Conservation (phyloP, 30 jellyfish, hydroid and myxozoan species). For the Aurelia coerulea region DNA sequence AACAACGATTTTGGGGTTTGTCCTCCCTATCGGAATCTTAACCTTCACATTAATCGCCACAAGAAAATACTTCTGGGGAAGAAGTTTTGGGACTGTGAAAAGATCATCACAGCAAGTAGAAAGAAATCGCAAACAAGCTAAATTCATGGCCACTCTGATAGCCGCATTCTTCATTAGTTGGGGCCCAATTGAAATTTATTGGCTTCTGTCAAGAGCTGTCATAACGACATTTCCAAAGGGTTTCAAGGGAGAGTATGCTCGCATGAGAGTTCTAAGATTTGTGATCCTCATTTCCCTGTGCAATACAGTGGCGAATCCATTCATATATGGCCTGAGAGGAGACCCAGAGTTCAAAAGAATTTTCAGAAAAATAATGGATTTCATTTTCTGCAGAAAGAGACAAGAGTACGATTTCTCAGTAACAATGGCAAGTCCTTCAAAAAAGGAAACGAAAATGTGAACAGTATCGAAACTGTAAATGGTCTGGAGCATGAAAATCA, state of each 20-base stretch:
- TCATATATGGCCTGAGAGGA: conserved; percentile 11
- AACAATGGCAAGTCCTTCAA: too few relatives aligned
- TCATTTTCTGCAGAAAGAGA: conserved; percentile 3
- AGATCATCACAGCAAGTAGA: not conserved
- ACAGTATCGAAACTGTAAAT: too few relatives aligned
- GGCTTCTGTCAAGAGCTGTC: not conserved
- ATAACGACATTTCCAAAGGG: conserved; percentile 3
- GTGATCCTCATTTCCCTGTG: conserved; percentile 10
- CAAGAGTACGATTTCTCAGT: not conserved
- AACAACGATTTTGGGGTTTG: not conserved
- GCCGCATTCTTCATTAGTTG: not conserved
- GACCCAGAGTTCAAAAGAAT: conserved; percentile 1
- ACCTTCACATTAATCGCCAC: conserved; percentile 13
- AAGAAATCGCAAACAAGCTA: not conserved
- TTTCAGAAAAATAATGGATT: not conserved
- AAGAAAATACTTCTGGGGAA: conserved; percentile 5
- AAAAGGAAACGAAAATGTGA: too few relatives aligned
- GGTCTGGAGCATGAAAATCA: too few relatives aligned
- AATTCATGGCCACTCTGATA: conserved; percentile 3
- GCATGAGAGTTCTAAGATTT: not conserved
- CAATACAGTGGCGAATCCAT: conserved; percentile 17
- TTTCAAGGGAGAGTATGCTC: conserved; percentile 21
- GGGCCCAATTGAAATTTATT: conserved; percentile 1
- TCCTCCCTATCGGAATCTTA: not conserved
- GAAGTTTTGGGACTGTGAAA: not conserved